Evolutionary conservation across 23 tunicate species (phyloP).

Genomic region (Corella eumyota): DNA sequence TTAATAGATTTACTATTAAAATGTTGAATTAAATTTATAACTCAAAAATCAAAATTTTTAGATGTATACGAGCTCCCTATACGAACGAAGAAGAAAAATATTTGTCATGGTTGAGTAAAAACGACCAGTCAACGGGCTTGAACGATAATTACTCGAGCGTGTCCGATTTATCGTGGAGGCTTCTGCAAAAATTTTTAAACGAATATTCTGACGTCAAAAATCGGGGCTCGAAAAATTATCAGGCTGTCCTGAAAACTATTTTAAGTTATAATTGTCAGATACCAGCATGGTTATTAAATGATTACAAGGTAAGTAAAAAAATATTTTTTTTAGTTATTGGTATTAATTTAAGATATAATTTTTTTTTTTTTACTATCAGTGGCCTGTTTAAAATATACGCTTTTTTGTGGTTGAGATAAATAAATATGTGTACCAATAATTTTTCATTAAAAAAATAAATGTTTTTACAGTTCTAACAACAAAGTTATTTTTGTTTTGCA

Average conservation of each 20-base stretch:
- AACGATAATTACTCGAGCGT: conserved; percentile 44
- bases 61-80: conserved; percentile 54
- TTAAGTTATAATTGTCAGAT: conserved; percentile 33
- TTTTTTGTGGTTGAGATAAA: neutral
- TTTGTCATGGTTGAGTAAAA: conserved; percentile 48
- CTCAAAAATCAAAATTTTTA: no score
- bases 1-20: no score
- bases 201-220: conserved; percentile 6
- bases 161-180: conserved; percentile 65
- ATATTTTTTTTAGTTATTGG: no score
- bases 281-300: conserved; percentile 68
- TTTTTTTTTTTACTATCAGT: no score
- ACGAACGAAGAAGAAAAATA: conserved; percentile 14
- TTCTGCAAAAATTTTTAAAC: conserved; percentile 41
- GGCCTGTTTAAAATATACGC: neutral
- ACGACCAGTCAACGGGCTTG: conserved; percentile 18
- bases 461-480: neutral
- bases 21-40: no score
- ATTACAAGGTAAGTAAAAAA: conserved; percentile 34
- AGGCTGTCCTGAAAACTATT: conserved; percentile 34
- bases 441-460: neutral
- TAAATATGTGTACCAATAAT: no score
- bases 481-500: neutral
- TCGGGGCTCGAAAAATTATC: conserved; percentile 14
- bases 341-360: no score